Evolutionary conservation across 1,140 invertebrate species (phyloP).

Genomic region (Grapholita molesta): DNA sequence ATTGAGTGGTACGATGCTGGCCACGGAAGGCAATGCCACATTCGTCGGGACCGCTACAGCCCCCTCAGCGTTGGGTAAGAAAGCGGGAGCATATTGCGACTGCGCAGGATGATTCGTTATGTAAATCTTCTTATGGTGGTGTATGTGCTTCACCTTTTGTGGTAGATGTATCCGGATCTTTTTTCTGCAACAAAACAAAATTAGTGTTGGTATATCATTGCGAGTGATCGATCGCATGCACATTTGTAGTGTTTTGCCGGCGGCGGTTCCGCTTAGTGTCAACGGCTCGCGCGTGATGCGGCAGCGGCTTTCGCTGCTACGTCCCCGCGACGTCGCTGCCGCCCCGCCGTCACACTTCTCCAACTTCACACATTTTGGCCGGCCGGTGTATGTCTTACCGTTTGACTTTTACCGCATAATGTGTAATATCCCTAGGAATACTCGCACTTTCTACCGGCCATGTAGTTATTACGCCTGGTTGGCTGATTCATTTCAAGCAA

Average conservation of each 20-base stretch:
- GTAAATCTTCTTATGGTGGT: conserved; percentile 76
- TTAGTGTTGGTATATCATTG: conserved; percentile 32
- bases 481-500: conserved; percentile 33
- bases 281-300: conserved; percentile 55
- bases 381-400: background rate
- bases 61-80: conserved; percentile 58
- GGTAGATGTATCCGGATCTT: conserved; percentile 78
- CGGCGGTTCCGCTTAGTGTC: conserved; percentile 59
- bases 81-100: conserved; percentile 69
- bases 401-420: conserved; percentile 2
- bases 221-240: conserved; percentile 43
- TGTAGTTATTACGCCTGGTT: conserved; percentile 37
- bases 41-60: conserved; percentile 58
- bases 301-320: conserved; percentile 53
- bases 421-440: conserved; percentile 12
- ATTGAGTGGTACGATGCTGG: conserved; percentile 53
- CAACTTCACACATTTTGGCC: conserved; percentile 31
- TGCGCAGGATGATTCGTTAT: conserved; percentile 71
- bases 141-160: conserved; percentile 77
- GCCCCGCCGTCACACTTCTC: conserved; percentile 42
- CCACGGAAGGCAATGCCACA: conserved; percentile 50
- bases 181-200: conserved; percentile 74
- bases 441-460: conserved; percentile 48
- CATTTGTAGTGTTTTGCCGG: conserved; percentile 35
- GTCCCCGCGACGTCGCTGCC: conserved; percentile 31